Conservation (phyloP, 1,140 invertebrate genomes). For the Drosophila gunungcola region DNA sequence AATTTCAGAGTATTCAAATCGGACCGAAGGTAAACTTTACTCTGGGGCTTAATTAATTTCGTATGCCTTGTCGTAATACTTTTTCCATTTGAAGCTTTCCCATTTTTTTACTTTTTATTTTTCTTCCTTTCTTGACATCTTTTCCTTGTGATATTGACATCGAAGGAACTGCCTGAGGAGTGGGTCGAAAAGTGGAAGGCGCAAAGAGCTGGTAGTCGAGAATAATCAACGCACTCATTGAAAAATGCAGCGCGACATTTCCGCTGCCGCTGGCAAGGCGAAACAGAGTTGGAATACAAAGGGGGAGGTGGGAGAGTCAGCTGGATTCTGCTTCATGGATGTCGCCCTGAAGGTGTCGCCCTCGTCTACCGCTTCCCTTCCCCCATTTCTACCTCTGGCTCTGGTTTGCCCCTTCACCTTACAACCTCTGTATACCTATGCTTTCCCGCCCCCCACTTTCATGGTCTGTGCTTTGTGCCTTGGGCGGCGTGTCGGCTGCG, state of each 20-base stretch:
- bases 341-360: slow-evolving; percentile 39
- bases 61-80: slow-evolving; percentile 35
- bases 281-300: slow-evolving; percentile 3
- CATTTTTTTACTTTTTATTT: slow-evolving; percentile 1
- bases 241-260: slow-evolving; percentile 77
- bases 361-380: slow-evolving; percentile 11
- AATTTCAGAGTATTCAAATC: neutral
- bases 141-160: slow-evolving; percentile 29
- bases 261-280: slow-evolving; percentile 50
- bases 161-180: slow-evolving; percentile 16
- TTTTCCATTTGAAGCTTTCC: slow-evolving; percentile 17
- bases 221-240: slow-evolving; percentile 77
- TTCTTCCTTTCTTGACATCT: slow-evolving; percentile 9
- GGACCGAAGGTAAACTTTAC: slow-evolving; percentile 1
- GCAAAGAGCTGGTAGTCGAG: slow-evolving; percentile 30
- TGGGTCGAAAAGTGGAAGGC: neutral
- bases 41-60: slow-evolving; percentile 69
- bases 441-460: neutral
- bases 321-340: slow-evolving; percentile 24
- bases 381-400: neutral
- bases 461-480: slow-evolving; percentile 63
- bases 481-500: slow-evolving; percentile 70
- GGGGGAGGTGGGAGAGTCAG: slow-evolving; percentile 3
- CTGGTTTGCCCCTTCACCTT: slow-evolving; percentile 7
- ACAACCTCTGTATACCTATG: neutral